These are phyloP conservation scores for Nesogale talazaci DNA, from an alignment of 2,113 vertebrate species.

Conservation along the genomic window DNA sequence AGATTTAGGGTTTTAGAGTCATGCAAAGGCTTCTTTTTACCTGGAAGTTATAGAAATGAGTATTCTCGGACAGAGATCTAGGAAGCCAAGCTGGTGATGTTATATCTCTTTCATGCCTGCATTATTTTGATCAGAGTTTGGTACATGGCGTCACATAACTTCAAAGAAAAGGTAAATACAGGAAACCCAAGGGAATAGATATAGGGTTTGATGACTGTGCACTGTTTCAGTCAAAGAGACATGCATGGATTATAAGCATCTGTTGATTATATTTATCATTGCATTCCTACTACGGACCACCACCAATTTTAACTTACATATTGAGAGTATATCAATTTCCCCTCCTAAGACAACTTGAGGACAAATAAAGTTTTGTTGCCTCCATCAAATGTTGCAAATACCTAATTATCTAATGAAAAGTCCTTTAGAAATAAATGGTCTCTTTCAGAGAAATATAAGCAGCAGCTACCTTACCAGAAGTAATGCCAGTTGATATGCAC, in stretches of 20 bases:
- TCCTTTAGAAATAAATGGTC: not conserved
- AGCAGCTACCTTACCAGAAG: not conserved
- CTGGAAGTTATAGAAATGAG: not conserved
- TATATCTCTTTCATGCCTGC: not conserved
- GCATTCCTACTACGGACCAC: not conserved
- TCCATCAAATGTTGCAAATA: not conserved
- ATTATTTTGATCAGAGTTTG: not conserved
- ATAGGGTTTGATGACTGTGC: not conserved
- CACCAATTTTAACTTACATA: constrained; percentile 1
- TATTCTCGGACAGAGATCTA: not conserved
- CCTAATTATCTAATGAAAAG: not conserved
- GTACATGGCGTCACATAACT: not conserved
- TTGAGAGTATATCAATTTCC: constrained; percentile 12
- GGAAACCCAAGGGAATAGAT: not conserved
- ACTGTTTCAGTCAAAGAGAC: not conserved
- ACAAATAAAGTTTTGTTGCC: constrained; percentile 22
- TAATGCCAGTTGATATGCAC: not conserved
- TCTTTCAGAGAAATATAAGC: not conserved
- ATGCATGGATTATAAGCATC: not conserved
- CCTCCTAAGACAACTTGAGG: not conserved
- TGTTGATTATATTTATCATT: not conserved
- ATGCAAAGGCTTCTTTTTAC: not conserved
- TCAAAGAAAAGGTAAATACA: not conserved
- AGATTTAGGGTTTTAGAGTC: not conserved
- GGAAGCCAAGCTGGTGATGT: not conserved